Conservation (phyloP, 2,797 vertebrate genomes). For the Poeciliopsis turneri region DNA sequence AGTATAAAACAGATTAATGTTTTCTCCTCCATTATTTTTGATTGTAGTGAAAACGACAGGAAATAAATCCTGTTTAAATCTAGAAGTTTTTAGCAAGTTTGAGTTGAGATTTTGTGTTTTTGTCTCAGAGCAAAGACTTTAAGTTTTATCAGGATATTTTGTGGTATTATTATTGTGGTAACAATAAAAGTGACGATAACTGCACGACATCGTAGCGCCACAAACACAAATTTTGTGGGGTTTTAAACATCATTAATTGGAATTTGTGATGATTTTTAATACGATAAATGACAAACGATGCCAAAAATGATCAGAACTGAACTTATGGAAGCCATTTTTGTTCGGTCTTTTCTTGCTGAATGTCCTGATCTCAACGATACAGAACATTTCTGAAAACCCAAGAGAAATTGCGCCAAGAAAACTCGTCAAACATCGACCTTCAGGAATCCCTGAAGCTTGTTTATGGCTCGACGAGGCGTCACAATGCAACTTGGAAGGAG, state of each 20-base stretch:
- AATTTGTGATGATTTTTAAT: too few relatives aligned
- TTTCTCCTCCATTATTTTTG: too few relatives aligned
- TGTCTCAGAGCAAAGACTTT: neutral
- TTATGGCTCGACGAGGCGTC: neutral
- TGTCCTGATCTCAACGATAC: neutral
- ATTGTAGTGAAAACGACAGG: too few relatives aligned
- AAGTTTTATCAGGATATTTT: too few relatives aligned
- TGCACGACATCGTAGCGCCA: too few relatives aligned
- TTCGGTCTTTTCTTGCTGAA: neutral
- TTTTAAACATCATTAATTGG: too few relatives aligned
- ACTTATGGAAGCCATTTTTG: neutral
- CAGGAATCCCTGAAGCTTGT: neutral
- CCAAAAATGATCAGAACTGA: too few relatives aligned
- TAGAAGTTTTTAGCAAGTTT: neutral
- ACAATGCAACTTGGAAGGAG: neutral
- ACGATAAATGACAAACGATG: too few relatives aligned
- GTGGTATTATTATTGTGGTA: too few relatives aligned
- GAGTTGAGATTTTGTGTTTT: neutral
- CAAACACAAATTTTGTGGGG: too few relatives aligned
- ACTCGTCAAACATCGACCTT: neutral
- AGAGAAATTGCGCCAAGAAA: neutral
- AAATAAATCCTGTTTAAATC: neutral
- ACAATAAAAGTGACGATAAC: too few relatives aligned
- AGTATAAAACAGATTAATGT: too few relatives aligned
- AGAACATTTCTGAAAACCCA: neutral